Evolutionary conservation across 2,113 vertebrate species (phyloP), one percentile per base, ranked within the genome.

Genomic region (Chascanopsetta lugubris): DNA sequence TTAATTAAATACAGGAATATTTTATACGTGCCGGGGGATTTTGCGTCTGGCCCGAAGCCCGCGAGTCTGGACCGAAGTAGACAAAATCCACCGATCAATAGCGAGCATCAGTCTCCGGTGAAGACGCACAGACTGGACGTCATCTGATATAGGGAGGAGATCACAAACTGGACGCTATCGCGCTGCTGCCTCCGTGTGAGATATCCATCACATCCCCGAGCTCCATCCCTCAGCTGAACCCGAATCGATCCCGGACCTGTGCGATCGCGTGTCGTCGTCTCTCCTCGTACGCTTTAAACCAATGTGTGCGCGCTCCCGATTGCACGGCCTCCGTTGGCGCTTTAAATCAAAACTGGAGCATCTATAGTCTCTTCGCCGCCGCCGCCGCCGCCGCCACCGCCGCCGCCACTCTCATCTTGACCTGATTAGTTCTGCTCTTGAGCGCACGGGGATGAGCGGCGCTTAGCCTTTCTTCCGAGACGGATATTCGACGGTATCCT

Each of bases 21-120:
- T 55, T 20, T 50, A 29, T 43, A 30, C 4, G 25, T 47, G 4
- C 3, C 22, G 22, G 9, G 9, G 22, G 1, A 30, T 24, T 45
- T 24, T 12, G 26, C 22, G n/a, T 25, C 22, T 46, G 22, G 12
- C n/a, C 38, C 25, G 43, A 15, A 36, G 20, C 50, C 56, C 57
- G 36, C 13, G n/a, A n/a, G n/a, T n/a, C 25, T 32, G 15, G 30
- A 76, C 40, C 55, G 32, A 55, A 51, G 58, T 36, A 5, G 3
- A 29, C 58, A 27, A 45, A n/a, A 46, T 46, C 25, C 40, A 43
- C 17, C 18, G 68, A 86, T 86, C 77, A 56, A 83, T 82, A 72
- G 30, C 17, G 42, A 26, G 59, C 48, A 56, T 62, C 38, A 18
- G 69, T 62, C 69, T 79, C 74, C 58, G 61, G 56, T 65, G 21